phyloP scores from a whole-genome alignment of 2,113 vertebrate species.

The Thymallus thymallus region DNA sequence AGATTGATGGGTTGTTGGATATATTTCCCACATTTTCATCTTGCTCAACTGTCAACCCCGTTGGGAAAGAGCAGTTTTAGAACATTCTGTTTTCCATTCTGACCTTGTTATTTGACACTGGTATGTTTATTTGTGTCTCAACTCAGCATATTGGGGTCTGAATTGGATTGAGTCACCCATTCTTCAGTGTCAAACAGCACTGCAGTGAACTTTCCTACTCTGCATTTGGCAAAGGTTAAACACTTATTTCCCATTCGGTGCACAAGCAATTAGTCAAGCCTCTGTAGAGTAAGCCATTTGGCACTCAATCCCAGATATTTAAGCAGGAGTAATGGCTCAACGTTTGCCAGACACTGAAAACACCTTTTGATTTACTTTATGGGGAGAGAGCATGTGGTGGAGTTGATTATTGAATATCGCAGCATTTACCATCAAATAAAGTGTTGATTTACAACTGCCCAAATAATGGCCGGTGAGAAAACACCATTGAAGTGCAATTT shows the following conservation, averaged over 20 bases:
- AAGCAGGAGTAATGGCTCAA: slow-evolving; percentile 15
- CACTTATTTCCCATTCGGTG: slow-evolving; percentile 6
- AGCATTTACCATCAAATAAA: neutral
- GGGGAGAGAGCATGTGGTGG: neutral
- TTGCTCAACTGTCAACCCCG: neutral
- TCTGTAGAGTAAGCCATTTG: neutral
- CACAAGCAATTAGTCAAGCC: slow-evolving; percentile 15
- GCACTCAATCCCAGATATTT: neutral
- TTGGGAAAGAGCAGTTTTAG: neutral
- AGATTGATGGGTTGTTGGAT: neutral
- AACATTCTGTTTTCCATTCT: neutral
- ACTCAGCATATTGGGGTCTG: neutral
- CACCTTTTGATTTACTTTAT: slow-evolving; percentile 3
- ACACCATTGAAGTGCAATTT: neutral
- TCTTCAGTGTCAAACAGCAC: neutral
- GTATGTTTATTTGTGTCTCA: neutral
- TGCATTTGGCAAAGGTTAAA: slow-evolving; percentile 8
- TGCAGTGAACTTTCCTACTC: neutral
- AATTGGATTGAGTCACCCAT: neutral
- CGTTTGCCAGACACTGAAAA: slow-evolving; percentile 10
- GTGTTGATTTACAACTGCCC: neutral
- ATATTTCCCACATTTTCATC: neutral
- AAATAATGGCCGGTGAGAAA: neutral
- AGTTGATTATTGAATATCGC: slow-evolving; percentile 10
- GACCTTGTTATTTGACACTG: slow-evolving; percentile 3